Percentiles rank a stretch among this genome's conserved stretches.
Conservation (phyloP, 1,140 invertebrate species). For the Mesaphorura yosii region DNA sequence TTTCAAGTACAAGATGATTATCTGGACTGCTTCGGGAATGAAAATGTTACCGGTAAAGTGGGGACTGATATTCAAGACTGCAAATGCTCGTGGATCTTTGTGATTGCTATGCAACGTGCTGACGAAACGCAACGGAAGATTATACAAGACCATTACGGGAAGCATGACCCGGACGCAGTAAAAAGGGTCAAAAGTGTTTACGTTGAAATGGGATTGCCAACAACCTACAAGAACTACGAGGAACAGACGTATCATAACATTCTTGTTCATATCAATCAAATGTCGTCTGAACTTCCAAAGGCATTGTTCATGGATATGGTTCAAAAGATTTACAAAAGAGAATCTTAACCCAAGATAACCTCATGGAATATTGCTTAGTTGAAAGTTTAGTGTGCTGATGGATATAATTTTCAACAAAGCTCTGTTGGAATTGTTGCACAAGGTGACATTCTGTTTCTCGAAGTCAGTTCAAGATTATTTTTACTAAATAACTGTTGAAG, state of each 20-base stretch:
- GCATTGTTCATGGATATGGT: slow-evolving; percentile 69
- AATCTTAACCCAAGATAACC: too few relatives aligned
- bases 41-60: slow-evolving; percentile 48
- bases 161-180: slow-evolving; percentile 53
- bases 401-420: too few relatives aligned
- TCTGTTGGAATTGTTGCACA: too few relatives aligned
- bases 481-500: too few relatives aligned
- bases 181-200: slow-evolving; percentile 64
- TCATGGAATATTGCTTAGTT: too few relatives aligned
- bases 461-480: too few relatives aligned
- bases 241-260: slow-evolving; percentile 72
- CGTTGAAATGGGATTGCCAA: slow-evolving; percentile 60
- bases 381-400: too few relatives aligned
- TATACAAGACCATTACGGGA: slow-evolving; percentile 71
- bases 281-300: slow-evolving; percentile 67
- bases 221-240: slow-evolving; percentile 70
- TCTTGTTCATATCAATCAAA: slow-evolving; percentile 70
- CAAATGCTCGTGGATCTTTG: slow-evolving; percentile 91
- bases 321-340: slow-evolving; percentile 55
- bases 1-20: slow-evolving; percentile 82
- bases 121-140: slow-evolving; percentile 58
- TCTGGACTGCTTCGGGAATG: slow-evolving; percentile 51
- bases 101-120: slow-evolving; percentile 71
- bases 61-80: slow-evolving; percentile 84
- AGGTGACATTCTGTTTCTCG: too few relatives aligned